Conservation (phyloP, 2,888 invertebrate genomes). For the Epinotia ramella region DNA sequence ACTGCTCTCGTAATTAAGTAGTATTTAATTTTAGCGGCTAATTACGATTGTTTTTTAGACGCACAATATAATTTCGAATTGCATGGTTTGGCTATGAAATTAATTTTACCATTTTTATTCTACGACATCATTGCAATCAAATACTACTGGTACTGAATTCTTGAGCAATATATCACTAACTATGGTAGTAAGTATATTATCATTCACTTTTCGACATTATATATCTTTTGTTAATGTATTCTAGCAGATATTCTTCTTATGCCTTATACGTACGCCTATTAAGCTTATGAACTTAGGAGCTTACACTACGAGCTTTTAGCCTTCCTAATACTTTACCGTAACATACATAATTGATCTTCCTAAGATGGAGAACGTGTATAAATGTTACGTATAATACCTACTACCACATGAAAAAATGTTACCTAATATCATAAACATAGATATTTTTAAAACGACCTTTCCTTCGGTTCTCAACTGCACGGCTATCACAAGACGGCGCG, state of each 20-base stretch:
- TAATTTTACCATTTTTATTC: too few relatives aligned
- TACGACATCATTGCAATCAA: too few relatives aligned
- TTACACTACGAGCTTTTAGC: conserved; percentile 8
- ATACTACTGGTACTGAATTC: background rate
- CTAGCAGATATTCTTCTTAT: background rate
- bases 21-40: too few relatives aligned
- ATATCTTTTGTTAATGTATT: background rate
- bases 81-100: too few relatives aligned
- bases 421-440: too few relatives aligned
- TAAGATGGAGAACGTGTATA: background rate
- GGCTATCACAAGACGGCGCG: too few relatives aligned
- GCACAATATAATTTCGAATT: too few relatives aligned
- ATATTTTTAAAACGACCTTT: too few relatives aligned
- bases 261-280: conserved; percentile 17
- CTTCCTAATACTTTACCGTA: conserved; percentile 16
- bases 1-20: too few relatives aligned
- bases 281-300: conserved; percentile 23
- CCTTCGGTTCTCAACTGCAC: background rate
- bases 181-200: background rate
- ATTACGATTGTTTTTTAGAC: too few relatives aligned
- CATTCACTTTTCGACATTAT: background rate
- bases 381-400: background rate
- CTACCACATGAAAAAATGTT: too few relatives aligned
- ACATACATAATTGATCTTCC: conserved; percentile 10
- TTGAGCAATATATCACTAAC: background rate